Conservation (phyloP, 1,140 invertebrate species). For the Agrypnia vestita region DNA sequence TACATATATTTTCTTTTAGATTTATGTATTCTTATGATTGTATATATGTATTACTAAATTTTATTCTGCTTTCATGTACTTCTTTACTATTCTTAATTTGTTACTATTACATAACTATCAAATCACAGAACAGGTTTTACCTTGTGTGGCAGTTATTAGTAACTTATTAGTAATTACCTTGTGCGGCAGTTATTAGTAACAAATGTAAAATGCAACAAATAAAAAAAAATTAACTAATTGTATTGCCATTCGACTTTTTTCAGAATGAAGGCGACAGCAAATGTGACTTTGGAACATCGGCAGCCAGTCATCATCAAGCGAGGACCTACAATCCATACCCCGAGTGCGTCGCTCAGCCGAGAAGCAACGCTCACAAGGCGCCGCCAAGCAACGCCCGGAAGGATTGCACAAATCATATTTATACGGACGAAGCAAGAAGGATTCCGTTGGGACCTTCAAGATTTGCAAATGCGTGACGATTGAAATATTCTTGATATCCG, state of each 20-base stretch:
- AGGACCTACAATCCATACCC: constrained; percentile 26
- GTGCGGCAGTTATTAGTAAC: too few relatives aligned
- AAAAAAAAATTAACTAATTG: too few relatives aligned
- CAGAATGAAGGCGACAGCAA: constrained; percentile 44
- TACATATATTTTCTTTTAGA: too few relatives aligned
- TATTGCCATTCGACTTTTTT: constrained; percentile 1
- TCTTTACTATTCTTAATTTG: too few relatives aligned
- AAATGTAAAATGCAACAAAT: too few relatives aligned
- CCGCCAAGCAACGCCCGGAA: neutral
- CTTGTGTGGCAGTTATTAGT: too few relatives aligned
- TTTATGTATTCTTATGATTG: too few relatives aligned
- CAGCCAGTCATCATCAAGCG: neutral
- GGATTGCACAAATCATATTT: constrained; percentile 17
- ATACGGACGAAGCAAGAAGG: constrained; percentile 35
- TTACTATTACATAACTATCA: too few relatives aligned
- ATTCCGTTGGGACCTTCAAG: constrained; percentile 35
- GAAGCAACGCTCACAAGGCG: neutral
- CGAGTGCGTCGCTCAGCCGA: constrained; percentile 2
- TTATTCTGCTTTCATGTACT: too few relatives aligned
- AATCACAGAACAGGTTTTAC: too few relatives aligned
- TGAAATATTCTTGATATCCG: neutral
- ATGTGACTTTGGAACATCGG: neutral
- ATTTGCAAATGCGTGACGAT: constrained; percentile 38
- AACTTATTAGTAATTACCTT: too few relatives aligned
- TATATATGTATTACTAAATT: too few relatives aligned